Evolutionary conservation across 2,113 vertebrate species (phyloP), one percentile per base, ranked within the genome.

Genomic region (Lophura nycthemera): DNA sequence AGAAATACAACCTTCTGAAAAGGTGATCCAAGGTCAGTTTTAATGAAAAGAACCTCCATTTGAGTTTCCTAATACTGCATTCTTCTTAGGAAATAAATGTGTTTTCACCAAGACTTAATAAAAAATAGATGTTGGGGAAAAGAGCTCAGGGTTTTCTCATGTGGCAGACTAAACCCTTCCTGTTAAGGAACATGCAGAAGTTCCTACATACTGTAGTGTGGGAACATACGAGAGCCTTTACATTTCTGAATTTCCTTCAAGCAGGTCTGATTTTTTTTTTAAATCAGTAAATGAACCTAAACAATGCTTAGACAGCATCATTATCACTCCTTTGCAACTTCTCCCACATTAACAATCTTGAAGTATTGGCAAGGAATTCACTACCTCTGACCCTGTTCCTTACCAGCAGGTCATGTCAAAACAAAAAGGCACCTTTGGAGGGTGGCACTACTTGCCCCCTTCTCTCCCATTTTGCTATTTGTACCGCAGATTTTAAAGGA

Each of bases 351-450:
- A 30, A 40, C 17, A 21, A 32, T n/a, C 13, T 67, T 59, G 7
- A 42, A 21, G 32, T 3, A 3, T 54, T 40, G 64, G 12, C 20
- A 38, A 38, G 13, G 66, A 43, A 15, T 15, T 70, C 5, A 0
- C 2, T 11, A 3, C 50, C 36, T 18, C 50, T 36, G 52, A 36
- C 13, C 25, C 24, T 52, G 15, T 2, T 30, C 25, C 42, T 69
- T 21, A 29, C 36, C 64, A 11, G 3, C 0, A 47, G 22, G 19
- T 15, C 21, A 29, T 1, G 5, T 29, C 21, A 5, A 73, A 86
- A 83, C 0, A 25, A 7, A 3, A 1, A 1, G 8, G 24, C 32
- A 22, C 30, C 43, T 30, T 12, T 1, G 4, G 12, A 57, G 14
- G 27, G 22, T 25, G 47, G 40, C 47, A 56, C 66, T 48, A 22